Conservation (phyloP, 2,113 vertebrate species). For the Gymnarchus niloticus region DNA sequence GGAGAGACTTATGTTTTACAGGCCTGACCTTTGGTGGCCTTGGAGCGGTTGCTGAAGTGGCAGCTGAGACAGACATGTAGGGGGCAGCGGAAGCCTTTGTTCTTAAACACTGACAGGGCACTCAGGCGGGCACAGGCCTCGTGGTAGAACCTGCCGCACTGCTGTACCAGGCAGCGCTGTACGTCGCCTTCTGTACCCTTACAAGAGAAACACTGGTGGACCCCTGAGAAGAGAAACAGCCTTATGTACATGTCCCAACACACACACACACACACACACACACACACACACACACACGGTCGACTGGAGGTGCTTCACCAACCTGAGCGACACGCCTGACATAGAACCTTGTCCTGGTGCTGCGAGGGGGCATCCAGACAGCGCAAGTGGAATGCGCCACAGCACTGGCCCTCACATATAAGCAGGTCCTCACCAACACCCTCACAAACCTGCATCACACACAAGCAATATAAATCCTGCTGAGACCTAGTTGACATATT, state of each 20-base stretch:
- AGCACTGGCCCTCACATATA: slow-evolving; percentile 87
- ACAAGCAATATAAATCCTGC: too few relatives aligned
- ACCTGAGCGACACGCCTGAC: slow-evolving; percentile 82
- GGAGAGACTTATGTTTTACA: not conserved
- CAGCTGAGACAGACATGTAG: slow-evolving; percentile 90
- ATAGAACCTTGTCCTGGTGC: slow-evolving; percentile 77
- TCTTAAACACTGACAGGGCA: slow-evolving; percentile 81
- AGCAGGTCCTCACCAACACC: slow-evolving; percentile 76
- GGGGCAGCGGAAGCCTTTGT: slow-evolving; percentile 88
- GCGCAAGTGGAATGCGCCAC: slow-evolving; percentile 78
- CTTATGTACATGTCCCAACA: not conserved
- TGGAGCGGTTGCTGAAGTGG: slow-evolving; percentile 72
- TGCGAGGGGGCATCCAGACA: slow-evolving; percentile 74
- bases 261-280: not conserved
- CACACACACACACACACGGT: not conserved
- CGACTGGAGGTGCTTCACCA: slow-evolving; percentile 41
- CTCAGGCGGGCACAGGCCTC: slow-evolving; percentile 79
- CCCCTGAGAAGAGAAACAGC: slow-evolving; percentile 56
- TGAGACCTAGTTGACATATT: too few relatives aligned
- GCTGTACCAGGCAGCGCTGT: slow-evolving; percentile 78
- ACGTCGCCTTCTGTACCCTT: slow-evolving; percentile 75
- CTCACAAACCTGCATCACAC: slow-evolving; percentile 74
- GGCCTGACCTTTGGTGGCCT: slow-evolving; percentile 78
- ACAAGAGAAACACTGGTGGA: slow-evolving; percentile 84
- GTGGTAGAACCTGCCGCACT: slow-evolving; percentile 94